Evolutionary conservation across 2,113 vertebrate genomes (phyloP), one percentile per base, ranked within the genome.

Genomic region (Puffinus mauretanicus): DNA sequence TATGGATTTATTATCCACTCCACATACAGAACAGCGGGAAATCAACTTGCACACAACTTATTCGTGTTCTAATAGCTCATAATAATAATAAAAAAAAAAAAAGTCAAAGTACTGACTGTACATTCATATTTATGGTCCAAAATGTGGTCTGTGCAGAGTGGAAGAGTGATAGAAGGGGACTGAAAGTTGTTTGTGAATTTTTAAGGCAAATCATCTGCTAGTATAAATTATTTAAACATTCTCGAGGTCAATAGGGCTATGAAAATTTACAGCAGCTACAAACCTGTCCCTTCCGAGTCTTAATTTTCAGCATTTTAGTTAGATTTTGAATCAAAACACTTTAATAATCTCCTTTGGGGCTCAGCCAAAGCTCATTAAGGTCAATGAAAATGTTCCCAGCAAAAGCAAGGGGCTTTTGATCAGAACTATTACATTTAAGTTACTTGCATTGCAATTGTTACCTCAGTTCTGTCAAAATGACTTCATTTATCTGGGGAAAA

Each of bases 1-100:
- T 93, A 88, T 70, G 42, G 95, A 90, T 95, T 96, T 96, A 62
- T 88, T 92, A 83, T 70, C 86, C 0, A 1, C 52, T 95, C 32
- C 87, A 88, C 60, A 86, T 67, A 93, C 67, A 92, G 55, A 93
- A 60, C 16, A 96, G 75, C 1, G 0, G 66, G 55, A 94, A 96
- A 92, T 88, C 95, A 92, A 90, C 77, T 32, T 67, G 42, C 55
- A 78, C 36, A 73, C 42, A 88, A 88, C n/a, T 86, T 91, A 69
- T 32, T 89, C 36, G 8, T 85, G 46, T 80, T 89, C 64, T 71
- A 86, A 80, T 46, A 88, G n/a, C n/a, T 86, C 71, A 77, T 83
- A 90, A 92, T 62, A 58, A 66, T 70, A 89, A n/a, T n/a, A n/a
- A n/a, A n/a, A 66, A 60, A 64, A 69, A 72, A 18, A 46, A 17